phyloP scores from a whole-genome alignment of 1,140 invertebrate species.

The Telenomus remus region DNA sequence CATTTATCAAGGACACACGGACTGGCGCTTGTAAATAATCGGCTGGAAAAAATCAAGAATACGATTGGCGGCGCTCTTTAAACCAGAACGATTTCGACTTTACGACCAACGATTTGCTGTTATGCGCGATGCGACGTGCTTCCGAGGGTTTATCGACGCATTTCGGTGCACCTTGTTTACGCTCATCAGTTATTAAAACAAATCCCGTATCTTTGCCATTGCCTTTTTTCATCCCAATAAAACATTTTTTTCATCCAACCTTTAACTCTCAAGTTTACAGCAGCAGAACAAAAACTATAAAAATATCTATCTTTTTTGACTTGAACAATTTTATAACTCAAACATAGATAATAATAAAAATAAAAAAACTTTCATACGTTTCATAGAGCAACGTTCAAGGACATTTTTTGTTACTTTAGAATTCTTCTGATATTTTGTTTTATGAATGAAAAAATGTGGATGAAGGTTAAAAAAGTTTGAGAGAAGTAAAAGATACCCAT shows the following conservation, averaged over 20 bases:
- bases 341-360: no score
- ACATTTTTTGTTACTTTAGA: no score
- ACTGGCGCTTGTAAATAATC: conserved; percentile 30
- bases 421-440: no score
- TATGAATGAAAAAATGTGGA: neutral
- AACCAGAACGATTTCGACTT: conserved; percentile 10
- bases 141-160: conserved; percentile 1
- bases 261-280: no score
- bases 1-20: conserved; percentile 28
- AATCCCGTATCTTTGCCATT: no score
- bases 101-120: conserved; percentile 2
- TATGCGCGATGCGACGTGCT: conserved; percentile 6
- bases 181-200: no score
- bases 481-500: conserved; percentile 26
- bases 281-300: neutral
- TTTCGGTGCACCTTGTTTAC: conserved; percentile 7
- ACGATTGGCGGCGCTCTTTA: conserved; percentile 13
- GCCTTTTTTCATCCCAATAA: neutral
- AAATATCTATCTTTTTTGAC: no score
- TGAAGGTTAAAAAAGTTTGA: neutral
- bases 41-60: conserved; percentile 8
- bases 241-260: no score
- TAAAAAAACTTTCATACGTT: no score
- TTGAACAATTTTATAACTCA: no score
- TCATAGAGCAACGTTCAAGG: no score